These are phyloP conservation scores for Semnopithecus entellus DNA, from an alignment of 2,113 vertebrate species.

Conservation along the genomic window DNA sequence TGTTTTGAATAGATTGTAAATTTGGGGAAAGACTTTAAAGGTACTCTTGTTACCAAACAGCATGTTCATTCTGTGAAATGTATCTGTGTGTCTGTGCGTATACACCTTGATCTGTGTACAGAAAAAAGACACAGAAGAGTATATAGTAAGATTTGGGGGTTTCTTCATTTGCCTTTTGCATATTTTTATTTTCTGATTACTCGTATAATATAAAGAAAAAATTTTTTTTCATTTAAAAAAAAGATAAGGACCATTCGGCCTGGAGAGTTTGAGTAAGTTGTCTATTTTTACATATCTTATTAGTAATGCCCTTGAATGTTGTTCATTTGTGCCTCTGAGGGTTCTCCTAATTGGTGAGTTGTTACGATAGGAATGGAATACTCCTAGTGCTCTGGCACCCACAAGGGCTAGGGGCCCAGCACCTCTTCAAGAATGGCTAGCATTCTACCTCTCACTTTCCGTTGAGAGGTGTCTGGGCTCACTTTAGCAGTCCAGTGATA, in stretches of 20 bases:
- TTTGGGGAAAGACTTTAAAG: slow-evolving; percentile 19
- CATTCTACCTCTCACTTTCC: background rate
- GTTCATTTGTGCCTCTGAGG: background rate
- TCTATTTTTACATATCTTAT: background rate
- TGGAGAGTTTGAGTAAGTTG: background rate
- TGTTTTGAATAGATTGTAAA: background rate
- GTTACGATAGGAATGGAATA: background rate
- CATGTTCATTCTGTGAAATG: background rate
- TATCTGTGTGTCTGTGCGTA: background rate
- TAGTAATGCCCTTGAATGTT: background rate
- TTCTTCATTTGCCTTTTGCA: background rate
- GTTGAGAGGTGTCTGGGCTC: background rate
- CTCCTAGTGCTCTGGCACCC: background rate
- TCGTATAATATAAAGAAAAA: slow-evolving; percentile 15
- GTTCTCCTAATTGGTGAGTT: background rate
- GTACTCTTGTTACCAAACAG: background rate
- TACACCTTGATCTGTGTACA: background rate
- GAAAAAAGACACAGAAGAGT: background rate
- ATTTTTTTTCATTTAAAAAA: background rate
- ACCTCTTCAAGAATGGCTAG: background rate
- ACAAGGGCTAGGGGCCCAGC: background rate
- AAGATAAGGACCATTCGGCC: background rate
- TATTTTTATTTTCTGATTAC: background rate
- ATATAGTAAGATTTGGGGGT: background rate
- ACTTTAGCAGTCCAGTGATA: background rate